Base-by-base conservation (phyloP, 2,113 vertebrate genomes). In the Sciurus niger region DNA sequence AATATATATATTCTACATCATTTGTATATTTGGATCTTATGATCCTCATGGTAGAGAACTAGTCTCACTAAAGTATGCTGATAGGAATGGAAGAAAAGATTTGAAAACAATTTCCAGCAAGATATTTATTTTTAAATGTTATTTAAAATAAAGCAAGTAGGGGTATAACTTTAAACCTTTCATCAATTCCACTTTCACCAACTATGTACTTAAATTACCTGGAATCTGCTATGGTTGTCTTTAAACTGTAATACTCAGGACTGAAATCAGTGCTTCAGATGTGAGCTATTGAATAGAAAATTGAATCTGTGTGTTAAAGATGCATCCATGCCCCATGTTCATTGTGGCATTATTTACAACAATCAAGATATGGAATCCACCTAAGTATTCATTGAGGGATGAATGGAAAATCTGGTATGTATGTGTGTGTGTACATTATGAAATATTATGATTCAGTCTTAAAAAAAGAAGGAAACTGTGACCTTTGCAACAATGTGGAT, bases 111-210 rank as follows among this genome's bases (percentile, higher is more conserved):
- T 58, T 84, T 84, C 72, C 28, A 85, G 16, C 34, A 70, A 89
- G 73, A 24, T 65, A 63, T 5, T 70, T 55, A 32, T 55, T 96
- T 91, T 84, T n/a, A 60, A 78, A 53, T 32, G 84, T 60, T 43
- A 51, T 90, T 34, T 32, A 63, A 88, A 93, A 93, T 77, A 78
- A 93, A 88, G 24, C 14, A 91, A 93, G 2, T 80, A 58, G 25
- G 11, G 46, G 13, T 48, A 73, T 76, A 67, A 74, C 77, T 96
- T 85, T 25, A 73, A 97, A 83, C 37, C 46, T 46, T 93, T 77
- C 30, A 37, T 83, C 58, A 60, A 28, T n/a, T 79, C 10, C 16
- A 60, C 9, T 87, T 4, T 43, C 11, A 32, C 14, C 25, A 48
- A n/a, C 43, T 30, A n/a, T 25, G 25, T 46, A 25, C 30, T n/a